Conservation (phyloP, 2,888 invertebrate species). For the Himalopsyche tibetana region DNA sequence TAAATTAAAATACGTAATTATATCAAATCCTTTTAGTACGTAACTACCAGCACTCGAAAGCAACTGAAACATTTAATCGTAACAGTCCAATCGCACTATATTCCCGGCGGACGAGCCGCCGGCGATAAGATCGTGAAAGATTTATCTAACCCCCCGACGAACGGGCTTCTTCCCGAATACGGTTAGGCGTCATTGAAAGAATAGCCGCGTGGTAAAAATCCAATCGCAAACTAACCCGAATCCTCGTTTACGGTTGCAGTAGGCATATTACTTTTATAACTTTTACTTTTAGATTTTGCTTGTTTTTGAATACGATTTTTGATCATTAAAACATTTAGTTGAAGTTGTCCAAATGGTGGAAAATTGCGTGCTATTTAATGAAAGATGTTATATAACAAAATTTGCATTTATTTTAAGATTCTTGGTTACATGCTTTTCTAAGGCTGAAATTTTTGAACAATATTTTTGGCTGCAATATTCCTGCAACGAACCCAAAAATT, state of each 20-base stretch:
- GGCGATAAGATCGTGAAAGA: conserved; percentile 63
- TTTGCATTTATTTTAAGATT: too few relatives aligned
- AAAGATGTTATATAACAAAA: too few relatives aligned
- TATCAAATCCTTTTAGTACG: conserved; percentile 66
- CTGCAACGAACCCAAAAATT: too few relatives aligned
- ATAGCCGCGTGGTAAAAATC: conserved; percentile 53
- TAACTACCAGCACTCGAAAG: conserved; percentile 45
- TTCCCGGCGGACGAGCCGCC: conserved; percentile 46
- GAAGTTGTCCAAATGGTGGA: background rate
- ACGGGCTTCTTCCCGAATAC: conserved; percentile 43
- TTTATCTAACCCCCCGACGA: conserved; percentile 57
- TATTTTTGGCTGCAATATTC: too few relatives aligned
- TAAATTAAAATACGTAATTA: conserved; percentile 66
- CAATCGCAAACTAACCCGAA: conserved; percentile 28
- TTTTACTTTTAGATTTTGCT: background rate
- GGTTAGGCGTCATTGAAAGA: conserved; percentile 56
- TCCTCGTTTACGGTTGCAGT: background rate
- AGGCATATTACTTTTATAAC: conserved; percentile 9
- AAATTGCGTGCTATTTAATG: background rate
- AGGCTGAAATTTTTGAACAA: too few relatives aligned
- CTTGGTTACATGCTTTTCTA: too few relatives aligned
- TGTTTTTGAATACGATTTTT: conserved; percentile 7
- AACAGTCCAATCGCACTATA: conserved; percentile 62
- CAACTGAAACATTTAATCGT: conserved; percentile 57
- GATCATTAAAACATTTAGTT: conserved; percentile 43